phyloP scores from a whole-genome alignment of 1,140 invertebrate genomes.

The Drosophila erecta region DNA sequence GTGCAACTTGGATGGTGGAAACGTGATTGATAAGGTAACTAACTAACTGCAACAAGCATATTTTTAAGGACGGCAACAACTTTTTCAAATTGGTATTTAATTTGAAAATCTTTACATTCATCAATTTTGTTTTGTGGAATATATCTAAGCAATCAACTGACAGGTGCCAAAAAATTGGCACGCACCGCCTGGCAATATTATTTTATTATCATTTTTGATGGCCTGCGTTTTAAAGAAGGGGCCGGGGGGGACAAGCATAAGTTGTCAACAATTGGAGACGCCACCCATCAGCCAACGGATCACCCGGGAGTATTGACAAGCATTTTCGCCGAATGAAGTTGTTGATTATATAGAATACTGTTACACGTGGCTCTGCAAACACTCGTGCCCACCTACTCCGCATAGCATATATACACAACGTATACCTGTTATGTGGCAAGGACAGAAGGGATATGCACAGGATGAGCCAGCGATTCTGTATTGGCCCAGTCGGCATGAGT shows the following conservation, averaged over 20 bases:
- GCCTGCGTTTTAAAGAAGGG: neutral
- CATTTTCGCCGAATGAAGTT: slow-evolving; percentile 67
- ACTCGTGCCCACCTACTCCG: neutral
- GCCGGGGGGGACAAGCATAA: slow-evolving; percentile 56
- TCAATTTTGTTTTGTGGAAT: neutral
- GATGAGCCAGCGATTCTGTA: slow-evolving; percentile 60
- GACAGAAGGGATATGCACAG: slow-evolving; percentile 16
- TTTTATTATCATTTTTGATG: slow-evolving; percentile 70
- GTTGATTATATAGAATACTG: slow-evolving; percentile 59
- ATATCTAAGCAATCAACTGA: neutral
- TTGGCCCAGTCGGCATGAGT: slow-evolving; percentile 58
- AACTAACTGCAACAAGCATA: neutral
- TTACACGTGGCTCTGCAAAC: slow-evolving; percentile 56
- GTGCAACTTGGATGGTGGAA: neutral
- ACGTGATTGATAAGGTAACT: neutral
- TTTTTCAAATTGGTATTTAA: neutral
- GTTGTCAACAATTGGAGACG: slow-evolving; percentile 68
- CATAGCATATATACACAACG: slow-evolving; percentile 15
- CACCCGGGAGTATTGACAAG: slow-evolving; percentile 31
- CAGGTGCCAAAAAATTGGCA: slow-evolving; percentile 42
- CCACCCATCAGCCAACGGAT: neutral
- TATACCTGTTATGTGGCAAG: slow-evolving; percentile 27
- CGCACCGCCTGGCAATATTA: slow-evolving; percentile 49
- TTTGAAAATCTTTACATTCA: no score
- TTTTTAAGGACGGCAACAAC: neutral